Evolutionary conservation across 2,888 invertebrate species (phyloP), one percentile per base, ranked within the genome.

Genomic region (Entomobrya multifasciata): DNA sequence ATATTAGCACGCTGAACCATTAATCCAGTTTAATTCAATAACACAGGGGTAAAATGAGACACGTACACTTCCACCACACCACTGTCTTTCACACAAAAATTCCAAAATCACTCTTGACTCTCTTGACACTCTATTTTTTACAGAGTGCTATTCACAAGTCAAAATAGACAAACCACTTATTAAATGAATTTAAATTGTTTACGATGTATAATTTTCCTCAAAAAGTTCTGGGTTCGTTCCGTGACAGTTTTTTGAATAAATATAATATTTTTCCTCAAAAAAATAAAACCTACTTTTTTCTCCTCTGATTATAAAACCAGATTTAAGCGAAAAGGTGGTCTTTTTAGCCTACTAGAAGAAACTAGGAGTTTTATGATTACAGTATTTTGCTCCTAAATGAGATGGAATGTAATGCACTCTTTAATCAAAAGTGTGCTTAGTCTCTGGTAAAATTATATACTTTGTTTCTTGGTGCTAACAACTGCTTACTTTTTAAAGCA

Each of bases 361-460:
- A 74, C 15, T 20, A 1, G 8, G 4, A 10, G 47, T n/a, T n/a
- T n/a, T n/a, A 20, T 74, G 52, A 74, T 72, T 67, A 67, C 67
- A 20, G 17, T 41, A 20, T 17, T 36, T 36, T n/a, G n/a, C n/a
- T n/a, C n/a, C n/a, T 67, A 67, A 67, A 67, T 67, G 67, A 44
- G 67, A 44, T 67, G 67, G 41, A 67, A 67, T 67, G 67, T 67
- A 67, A 67, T 13, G 67, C 67, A 67, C 67, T 67, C 72, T 72
- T 49, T 72, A 72, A 72, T 67, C 67, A 72, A 72, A 72, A 72
- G 52, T 49, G 49, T 72, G 52, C 49, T 52, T 72, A 72, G 49
- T 27, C n/a, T 49, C 27, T 49, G 17, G 25, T 8, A 49, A 49
- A 70, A 47, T 36, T 36, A 47, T 70, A n/a, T 70, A 44, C 47